Percentiles rank a stretch among this genome's conserved stretches.
phyloP scores from a whole-genome alignment of 2,113 vertebrate species.

The Bucco capensis region DNA sequence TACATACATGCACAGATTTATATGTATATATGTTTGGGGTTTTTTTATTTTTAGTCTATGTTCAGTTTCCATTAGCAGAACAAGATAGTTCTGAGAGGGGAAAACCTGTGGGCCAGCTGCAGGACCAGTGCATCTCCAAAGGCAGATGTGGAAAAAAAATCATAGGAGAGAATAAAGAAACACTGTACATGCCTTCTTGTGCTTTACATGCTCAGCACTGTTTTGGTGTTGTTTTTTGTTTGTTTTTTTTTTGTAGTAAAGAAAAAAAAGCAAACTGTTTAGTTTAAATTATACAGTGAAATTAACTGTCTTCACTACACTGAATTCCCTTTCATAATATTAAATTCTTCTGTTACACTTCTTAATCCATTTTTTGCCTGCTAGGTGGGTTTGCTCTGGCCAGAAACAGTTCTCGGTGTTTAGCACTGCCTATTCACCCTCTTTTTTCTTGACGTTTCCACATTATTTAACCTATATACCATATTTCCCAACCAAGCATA shows the following conservation, averaged over 20 bases:
- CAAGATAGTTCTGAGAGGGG: neutral
- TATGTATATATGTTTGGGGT: neutral
- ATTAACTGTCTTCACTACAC: neutral
- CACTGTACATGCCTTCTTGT: neutral
- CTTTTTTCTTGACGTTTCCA: neutral
- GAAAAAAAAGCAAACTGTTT: neutral
- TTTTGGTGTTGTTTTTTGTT: neutral
- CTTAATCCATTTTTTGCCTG: neutral
- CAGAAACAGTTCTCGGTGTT: neutral
- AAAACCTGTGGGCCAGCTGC: neutral
- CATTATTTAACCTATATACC: neutral
- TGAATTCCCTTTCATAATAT: neutral
- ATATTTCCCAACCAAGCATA: neutral
- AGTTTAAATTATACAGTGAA: neutral
- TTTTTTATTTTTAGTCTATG: neutral
- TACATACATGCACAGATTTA: accelerated
- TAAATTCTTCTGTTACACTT: neutral
- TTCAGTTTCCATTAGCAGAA: neutral
- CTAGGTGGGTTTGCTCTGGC: neutral
- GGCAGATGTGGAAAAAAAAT: neutral
- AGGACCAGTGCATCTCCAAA: neutral
- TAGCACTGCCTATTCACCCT: neutral
- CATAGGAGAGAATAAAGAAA: neutral
- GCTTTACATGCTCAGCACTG: neutral
- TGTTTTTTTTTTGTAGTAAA: neutral